Conservation (phyloP, 2,797 vertebrate genomes). For the Acrossocheilus fasciatus region DNA sequence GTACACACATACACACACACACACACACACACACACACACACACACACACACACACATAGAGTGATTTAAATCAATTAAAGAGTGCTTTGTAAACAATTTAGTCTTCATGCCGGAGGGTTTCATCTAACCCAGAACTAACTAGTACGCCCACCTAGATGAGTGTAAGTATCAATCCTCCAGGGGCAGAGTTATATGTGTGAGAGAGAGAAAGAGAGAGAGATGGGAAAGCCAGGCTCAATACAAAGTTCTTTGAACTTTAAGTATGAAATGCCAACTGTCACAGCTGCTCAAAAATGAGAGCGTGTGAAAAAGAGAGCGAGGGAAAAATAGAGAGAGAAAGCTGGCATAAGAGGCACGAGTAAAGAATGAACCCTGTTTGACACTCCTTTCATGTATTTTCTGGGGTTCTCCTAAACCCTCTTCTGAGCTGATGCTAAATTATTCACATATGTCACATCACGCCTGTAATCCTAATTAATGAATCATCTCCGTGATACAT, state of each 20-base stretch:
- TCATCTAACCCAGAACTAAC: constrained; percentile 35
- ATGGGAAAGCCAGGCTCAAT: constrained; percentile 24
- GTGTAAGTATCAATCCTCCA: not conserved
- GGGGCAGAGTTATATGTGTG: not conserved
- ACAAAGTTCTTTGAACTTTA: constrained; percentile 53
- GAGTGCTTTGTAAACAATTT: not conserved
- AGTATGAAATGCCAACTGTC: constrained; percentile 48
- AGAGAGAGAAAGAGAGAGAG: constrained; percentile 42
- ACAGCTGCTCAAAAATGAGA: constrained; percentile 23
- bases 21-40: not conserved
- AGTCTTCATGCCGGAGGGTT: not conserved
- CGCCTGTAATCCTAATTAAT: constrained; percentile 51
- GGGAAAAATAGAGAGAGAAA: constrained; percentile 8
- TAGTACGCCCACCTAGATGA: constrained; percentile 18
- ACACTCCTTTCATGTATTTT: constrained; percentile 44
- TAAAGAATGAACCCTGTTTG: constrained; percentile 19
- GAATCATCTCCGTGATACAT: constrained; percentile 27
- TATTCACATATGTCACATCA: constrained; percentile 57
- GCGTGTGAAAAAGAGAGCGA: constrained; percentile 14
- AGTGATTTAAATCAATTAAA: constrained; percentile 41
- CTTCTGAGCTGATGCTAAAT: constrained; percentile 49
- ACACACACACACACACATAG: not conserved
- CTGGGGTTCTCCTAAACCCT: constrained; percentile 37
- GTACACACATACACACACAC: no score
- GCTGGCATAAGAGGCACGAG: not conserved